phyloP scores from a whole-genome alignment of 2,113 vertebrate genomes.

The Emberiza fucata region DNA sequence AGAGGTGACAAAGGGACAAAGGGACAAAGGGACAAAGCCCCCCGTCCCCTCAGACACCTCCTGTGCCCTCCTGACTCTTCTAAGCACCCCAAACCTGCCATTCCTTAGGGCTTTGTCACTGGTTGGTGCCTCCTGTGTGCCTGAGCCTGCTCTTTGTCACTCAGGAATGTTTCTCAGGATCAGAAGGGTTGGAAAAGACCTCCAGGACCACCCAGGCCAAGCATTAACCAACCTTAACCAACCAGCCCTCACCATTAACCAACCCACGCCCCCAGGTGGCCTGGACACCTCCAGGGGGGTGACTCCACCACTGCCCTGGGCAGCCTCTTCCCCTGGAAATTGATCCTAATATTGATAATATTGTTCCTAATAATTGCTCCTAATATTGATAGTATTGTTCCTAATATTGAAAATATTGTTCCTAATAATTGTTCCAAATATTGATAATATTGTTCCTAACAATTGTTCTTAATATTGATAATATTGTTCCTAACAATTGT shows the following conservation, averaged over 20 bases:
- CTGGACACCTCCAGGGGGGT: background rate
- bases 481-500: too few relatives aligned
- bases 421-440: too few relatives aligned
- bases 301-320: background rate
- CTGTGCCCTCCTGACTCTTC: background rate
- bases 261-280: rapidly evolving
- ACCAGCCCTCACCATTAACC: background rate
- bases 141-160: background rate
- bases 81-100: background rate
- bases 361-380: too few relatives aligned
- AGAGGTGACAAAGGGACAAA: background rate
- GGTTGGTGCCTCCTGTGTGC: background rate
- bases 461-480: too few relatives aligned
- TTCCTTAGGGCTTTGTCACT: background rate
- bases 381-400: too few relatives aligned
- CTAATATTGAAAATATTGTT: too few relatives aligned
- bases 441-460: too few relatives aligned
- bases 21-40: too few relatives aligned
- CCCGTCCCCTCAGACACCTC: background rate
- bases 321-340: background rate
- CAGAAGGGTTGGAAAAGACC: background rate
- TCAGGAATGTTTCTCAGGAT: rapidly evolving
- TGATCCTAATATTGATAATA: too few relatives aligned
- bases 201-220: background rate
- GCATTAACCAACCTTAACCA: background rate